phyloP scores from a whole-genome alignment of 2,888 invertebrate species.

The Himalopsyche japonica region DNA sequence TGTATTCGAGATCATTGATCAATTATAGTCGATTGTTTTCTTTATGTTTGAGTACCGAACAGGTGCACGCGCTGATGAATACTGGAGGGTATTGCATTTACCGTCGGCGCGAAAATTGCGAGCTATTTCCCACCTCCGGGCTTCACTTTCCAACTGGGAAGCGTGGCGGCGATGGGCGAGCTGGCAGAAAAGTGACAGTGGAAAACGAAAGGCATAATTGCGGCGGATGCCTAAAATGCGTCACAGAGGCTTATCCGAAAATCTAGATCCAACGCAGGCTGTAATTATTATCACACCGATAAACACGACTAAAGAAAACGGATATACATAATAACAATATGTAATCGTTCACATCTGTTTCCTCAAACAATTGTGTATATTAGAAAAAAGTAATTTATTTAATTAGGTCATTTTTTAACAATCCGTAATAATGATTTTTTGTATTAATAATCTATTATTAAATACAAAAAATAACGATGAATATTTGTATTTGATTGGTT shows the following conservation, averaged over 20 bases:
- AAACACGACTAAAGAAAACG: background rate
- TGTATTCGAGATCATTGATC: background rate
- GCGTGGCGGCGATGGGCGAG: background rate
- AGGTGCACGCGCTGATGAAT: background rate
- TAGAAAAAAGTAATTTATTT: too few species aligned
- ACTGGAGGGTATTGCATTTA: background rate
- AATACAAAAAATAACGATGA: too few species aligned
- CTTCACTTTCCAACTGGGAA: conserved; percentile 28
- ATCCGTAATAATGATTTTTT: too few species aligned
- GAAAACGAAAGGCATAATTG: conserved; percentile 17
- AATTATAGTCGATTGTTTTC: background rate
- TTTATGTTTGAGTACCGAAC: background rate
- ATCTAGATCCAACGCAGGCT: background rate
- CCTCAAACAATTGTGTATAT: background rate
- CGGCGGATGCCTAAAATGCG: background rate
- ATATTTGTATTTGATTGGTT: too few species aligned
- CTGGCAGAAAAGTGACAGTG: conserved; percentile 34
- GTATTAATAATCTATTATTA: too few species aligned
- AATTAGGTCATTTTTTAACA: too few species aligned
- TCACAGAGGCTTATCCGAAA: conserved; percentile 1
- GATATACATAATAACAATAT: background rate
- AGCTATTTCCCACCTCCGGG: background rate
- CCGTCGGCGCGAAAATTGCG: background rate
- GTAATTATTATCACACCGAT: background rate
- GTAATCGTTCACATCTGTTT: background rate